Conservation (phyloP, 2,797 vertebrate species). For the Neomorphus geoffroyi region DNA sequence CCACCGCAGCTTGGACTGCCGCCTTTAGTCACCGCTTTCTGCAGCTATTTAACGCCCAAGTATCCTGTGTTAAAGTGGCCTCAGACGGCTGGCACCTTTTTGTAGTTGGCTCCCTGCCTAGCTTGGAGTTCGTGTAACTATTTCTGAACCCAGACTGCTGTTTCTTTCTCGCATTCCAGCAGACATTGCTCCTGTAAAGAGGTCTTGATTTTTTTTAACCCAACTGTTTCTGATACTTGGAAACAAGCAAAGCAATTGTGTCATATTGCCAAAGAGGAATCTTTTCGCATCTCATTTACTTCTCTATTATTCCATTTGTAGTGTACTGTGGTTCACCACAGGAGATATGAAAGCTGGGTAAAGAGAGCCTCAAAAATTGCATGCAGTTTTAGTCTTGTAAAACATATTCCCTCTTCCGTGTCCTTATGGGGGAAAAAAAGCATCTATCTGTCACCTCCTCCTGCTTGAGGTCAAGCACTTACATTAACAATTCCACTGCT, state of each 20-base stretch:
- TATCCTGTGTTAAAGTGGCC: conserved; percentile 37
- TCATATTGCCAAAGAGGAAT: neutral
- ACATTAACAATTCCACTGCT: conserved; percentile 26
- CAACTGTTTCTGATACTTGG: neutral
- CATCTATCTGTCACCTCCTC: neutral
- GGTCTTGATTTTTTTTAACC: conserved; percentile 10
- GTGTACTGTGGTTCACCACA: neutral
- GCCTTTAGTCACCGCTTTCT: neutral
- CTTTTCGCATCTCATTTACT: conserved; percentile 30
- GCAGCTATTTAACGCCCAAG: neutral
- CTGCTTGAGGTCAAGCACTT: conserved; percentile 24
- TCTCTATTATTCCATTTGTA: neutral
- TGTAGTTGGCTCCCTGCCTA: conserved; percentile 57
- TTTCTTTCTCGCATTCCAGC: neutral
- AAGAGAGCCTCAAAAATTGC: neutral
- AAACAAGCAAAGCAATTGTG: neutral
- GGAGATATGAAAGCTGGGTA: neutral
- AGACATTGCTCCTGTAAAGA: neutral
- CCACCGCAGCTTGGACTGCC: neutral
- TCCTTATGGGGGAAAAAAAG: neutral
- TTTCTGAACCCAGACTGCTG: conserved; percentile 30
- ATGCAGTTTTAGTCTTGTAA: neutral
- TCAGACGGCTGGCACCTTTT: conserved; percentile 55
- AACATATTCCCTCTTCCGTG: conserved; percentile 20
- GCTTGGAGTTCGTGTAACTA: conserved; percentile 22